These are phyloP conservation scores for Canis aureus DNA, from an alignment of 2,113 vertebrate species.

Conservation along the genomic window DNA sequence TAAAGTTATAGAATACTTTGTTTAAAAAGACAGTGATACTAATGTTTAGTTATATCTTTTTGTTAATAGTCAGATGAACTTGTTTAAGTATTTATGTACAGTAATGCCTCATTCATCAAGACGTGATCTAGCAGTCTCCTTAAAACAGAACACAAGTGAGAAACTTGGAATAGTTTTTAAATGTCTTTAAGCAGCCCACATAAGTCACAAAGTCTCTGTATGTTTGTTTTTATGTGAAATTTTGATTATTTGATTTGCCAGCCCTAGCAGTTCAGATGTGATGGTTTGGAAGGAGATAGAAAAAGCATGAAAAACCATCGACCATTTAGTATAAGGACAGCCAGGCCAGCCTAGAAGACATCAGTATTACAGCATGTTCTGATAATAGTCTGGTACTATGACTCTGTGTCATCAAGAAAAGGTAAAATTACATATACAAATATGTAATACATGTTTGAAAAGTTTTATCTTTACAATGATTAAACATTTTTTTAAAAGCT, in stretches of 20 bases:
- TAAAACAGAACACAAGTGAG: conserved; percentile 54
- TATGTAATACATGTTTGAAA: conserved; percentile 55
- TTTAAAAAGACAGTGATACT: conserved; percentile 73
- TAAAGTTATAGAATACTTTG: conserved; percentile 69
- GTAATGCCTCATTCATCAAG: conserved; percentile 61
- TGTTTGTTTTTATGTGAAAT: conserved; percentile 60
- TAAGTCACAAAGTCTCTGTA: not conserved
- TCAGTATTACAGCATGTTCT: not conserved
- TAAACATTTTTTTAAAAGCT: conserved; percentile 32
- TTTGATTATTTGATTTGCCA: conserved; percentile 39
- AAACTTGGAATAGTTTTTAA: conserved; percentile 46
- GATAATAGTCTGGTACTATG: not conserved
- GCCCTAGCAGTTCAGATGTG: not conserved
- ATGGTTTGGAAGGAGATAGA: conserved; percentile 31
- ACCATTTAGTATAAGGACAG: not conserved
- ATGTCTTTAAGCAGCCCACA: conserved; percentile 52
- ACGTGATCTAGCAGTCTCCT: conserved; percentile 57
- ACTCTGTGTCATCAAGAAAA: conserved; percentile 54
- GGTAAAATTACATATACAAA: conserved; percentile 18
- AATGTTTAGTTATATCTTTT: conserved; percentile 75
- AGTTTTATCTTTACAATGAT: conserved; percentile 53
- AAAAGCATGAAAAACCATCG: not conserved
- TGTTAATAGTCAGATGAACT: conserved; percentile 79
- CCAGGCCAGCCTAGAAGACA: not conserved
- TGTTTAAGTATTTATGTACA: conserved; percentile 80